Evolutionary conservation across 2,888 invertebrate species (phyloP).

Genomic region (Drosophila bunnanda): DNA sequence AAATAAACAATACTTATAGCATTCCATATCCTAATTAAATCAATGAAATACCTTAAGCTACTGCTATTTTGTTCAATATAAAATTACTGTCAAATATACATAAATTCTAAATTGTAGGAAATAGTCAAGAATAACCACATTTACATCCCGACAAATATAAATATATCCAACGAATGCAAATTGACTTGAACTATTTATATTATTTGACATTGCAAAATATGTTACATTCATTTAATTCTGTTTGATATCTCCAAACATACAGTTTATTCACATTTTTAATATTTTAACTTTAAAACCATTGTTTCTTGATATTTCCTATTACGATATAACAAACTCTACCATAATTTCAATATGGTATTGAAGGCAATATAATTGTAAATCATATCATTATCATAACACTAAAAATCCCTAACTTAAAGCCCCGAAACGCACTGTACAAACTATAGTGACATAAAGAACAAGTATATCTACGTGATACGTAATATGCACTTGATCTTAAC

Average conservation of each 20-base stretch:
- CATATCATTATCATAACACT: background rate
- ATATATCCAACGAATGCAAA: too few species aligned
- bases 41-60: background rate
- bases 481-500: slow-evolving; percentile 46
- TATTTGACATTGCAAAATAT: background rate
- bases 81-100: background rate
- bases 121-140: too few species aligned
- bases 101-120: background rate
- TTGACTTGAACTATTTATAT: too few species aligned
- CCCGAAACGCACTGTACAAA: slow-evolving; percentile 20
- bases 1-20: background rate
- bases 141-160: too few species aligned
- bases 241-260: too few species aligned
- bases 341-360: background rate
- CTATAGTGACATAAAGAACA: slow-evolving; percentile 10
- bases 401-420: background rate
- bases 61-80: background rate
- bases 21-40: background rate
- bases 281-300: too few species aligned
- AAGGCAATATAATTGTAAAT: background rate
- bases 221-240: too few species aligned
- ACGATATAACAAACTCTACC: background rate
- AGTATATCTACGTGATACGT: slow-evolving; percentile 20
- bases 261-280: too few species aligned
- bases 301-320: background rate